These are phyloP conservation scores for Acronicta alni DNA, from an alignment of 2,888 invertebrate genomes.

Conservation along the genomic window DNA sequence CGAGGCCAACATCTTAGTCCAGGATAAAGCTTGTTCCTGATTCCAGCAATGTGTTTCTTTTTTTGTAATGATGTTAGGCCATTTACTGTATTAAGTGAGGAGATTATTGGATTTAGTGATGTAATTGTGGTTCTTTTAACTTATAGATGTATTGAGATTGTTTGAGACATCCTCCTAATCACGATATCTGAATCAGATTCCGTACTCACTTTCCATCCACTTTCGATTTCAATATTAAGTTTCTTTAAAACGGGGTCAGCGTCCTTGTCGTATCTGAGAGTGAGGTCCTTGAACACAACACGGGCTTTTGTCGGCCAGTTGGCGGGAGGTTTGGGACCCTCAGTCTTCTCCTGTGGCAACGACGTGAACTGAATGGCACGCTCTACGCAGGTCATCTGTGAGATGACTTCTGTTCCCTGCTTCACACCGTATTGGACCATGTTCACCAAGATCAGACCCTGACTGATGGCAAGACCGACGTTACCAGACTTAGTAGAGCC, in stretches of 20 bases:
- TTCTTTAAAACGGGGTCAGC: slow-evolving; percentile 89
- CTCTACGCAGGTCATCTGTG: slow-evolving; percentile 95
- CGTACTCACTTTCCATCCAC: slow-evolving; percentile 65
- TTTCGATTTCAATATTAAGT: slow-evolving; percentile 59
- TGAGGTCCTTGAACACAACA: slow-evolving; percentile 90
- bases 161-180: too few relatives aligned
- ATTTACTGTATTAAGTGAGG: too few relatives aligned
- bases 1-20: too few relatives aligned
- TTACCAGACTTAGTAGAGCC: slow-evolving; percentile 90
- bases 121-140: too few relatives aligned
- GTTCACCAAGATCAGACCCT: slow-evolving; percentile 92
- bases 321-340: slow-evolving; percentile 88
- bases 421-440: slow-evolving; percentile 95
- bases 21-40: too few relatives aligned
- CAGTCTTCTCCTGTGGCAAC: slow-evolving; percentile 92
- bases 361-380: slow-evolving; percentile 94
- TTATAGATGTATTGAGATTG: too few relatives aligned
- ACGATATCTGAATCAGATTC: too few relatives aligned
- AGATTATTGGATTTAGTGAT: too few relatives aligned
- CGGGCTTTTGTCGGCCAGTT: slow-evolving; percentile 91
- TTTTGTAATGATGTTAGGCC: too few relatives aligned
- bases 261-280: slow-evolving; percentile 90
- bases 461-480: slow-evolving; percentile 93
- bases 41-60: too few relatives aligned
- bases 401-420: slow-evolving; percentile 93